Evolutionary conservation across 2,888 invertebrate genomes (phyloP).

Genomic region (Pilophorus perplexus): DNA sequence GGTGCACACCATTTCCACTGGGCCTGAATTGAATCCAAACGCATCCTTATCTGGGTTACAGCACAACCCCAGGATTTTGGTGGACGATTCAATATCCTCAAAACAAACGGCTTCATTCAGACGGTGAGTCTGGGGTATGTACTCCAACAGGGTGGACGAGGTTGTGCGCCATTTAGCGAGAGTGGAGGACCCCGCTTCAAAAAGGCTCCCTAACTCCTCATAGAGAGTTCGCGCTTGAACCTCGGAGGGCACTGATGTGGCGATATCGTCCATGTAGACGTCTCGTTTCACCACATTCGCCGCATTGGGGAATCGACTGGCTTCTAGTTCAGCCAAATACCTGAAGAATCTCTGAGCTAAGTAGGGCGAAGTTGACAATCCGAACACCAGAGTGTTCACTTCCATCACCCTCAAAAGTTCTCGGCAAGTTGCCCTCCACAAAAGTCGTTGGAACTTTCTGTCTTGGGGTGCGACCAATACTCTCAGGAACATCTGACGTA

Average conservation of each 20-base stretch:
- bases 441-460: not conserved
- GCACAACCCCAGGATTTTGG: too few species aligned
- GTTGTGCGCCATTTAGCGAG: conserved; percentile 35
- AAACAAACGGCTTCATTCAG: not conserved
- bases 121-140: not conserved
- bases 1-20: not conserved
- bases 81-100: too few species aligned
- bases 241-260: conserved; percentile 5
- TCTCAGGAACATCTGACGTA: not conserved
- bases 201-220: conserved; percentile 3
- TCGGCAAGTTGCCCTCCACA: not conserved
- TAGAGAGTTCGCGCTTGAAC: conserved; percentile 6
- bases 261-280: conserved; percentile 30
- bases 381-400: conserved; percentile 11
- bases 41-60: not conserved
- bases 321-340: not conserved
- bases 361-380: conserved; percentile 10
- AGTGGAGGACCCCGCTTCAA: conserved; percentile 25
- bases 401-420: not conserved
- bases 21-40: not conserved
- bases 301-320: not conserved
- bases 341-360: not conserved
- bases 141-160: not conserved
- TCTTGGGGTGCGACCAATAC: not conserved
- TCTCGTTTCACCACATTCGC: not conserved